Conservation (phyloP, 1,140 invertebrate genomes). For the Anthonomus grandis region DNA sequence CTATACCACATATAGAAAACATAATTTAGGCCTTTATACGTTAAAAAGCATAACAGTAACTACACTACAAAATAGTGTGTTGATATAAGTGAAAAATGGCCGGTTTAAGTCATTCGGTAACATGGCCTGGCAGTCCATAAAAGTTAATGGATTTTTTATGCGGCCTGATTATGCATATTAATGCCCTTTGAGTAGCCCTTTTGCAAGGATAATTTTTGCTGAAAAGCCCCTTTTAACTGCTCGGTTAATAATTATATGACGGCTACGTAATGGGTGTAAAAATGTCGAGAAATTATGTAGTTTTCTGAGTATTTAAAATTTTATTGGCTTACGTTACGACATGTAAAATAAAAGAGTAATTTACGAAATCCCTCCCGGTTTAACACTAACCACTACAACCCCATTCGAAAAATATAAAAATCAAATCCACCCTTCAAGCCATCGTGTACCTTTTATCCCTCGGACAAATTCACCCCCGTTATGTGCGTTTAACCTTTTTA, state of each 20-base stretch:
- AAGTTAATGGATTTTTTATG: conserved; percentile 43
- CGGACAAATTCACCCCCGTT: conserved; percentile 19
- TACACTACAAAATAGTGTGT: conserved; percentile 24
- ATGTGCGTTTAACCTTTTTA: conserved; percentile 13
- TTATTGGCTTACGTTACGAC: not conserved
- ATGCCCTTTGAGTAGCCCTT: conserved; percentile 36
- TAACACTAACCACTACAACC: conserved; percentile 8
- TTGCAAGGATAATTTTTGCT: conserved; percentile 26
- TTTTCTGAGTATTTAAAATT: too few relatives aligned
- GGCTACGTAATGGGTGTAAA: conserved; percentile 22
- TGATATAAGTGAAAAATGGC: conserved; percentile 30
- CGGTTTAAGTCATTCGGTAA: conserved; percentile 30
- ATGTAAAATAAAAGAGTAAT: conserved; percentile 1
- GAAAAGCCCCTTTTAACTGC: conserved; percentile 26
- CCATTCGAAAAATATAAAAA: conserved; percentile 16
- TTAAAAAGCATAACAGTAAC: too few relatives aligned
- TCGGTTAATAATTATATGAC: conserved; percentile 25
- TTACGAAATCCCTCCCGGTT: conserved; percentile 3
- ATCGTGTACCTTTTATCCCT: conserved; percentile 11
- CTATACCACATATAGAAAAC: too few relatives aligned
- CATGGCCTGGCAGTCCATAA: conserved; percentile 30
- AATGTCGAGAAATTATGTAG: conserved; percentile 20
- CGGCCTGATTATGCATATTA: conserved; percentile 40
- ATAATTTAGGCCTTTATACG: too few relatives aligned
- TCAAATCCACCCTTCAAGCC: conserved; percentile 10